Evolutionary conservation across 2,888 invertebrate genomes (phyloP), one percentile per base, ranked within the genome.

Genomic region (Digitonthophagus gazella): DNA sequence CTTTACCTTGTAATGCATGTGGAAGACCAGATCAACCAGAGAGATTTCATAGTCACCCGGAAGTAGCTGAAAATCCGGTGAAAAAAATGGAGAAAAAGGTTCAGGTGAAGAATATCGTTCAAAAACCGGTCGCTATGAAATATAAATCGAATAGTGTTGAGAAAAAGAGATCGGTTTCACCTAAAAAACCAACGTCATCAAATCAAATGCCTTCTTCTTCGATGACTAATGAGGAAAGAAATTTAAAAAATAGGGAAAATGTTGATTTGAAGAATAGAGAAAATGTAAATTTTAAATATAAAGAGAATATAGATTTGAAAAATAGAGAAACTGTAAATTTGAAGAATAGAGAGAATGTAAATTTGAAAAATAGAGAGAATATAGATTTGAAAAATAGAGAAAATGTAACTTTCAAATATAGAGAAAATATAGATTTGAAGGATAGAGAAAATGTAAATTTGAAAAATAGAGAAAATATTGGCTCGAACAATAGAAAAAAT

Each of bases 1-100:
- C 86, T 56, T 84, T 84, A 72, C 88, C 89, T 0, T 91, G 91
- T 78, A 86, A 84, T 66, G 87, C 88, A 67, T 92, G 91, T 80
- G 89, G 89, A 1, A 83, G 90, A 15, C 85, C 87, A 1, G 89
- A 91, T 79, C 86, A 87, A 70, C 90, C 91, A 0, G 91, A 92
- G 76, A 82, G 91, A 11, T 85, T 88, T 71, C 88, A 88, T 77
- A 87, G 86, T 75, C 87, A 88, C 76, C 87, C 87, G 1, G 72
- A 70, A n/a, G 78, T 77, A 15, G 77, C 79, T n/a, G 55, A 75
- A 69, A 78, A 72, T 69, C 69, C 69, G 71, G 15, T 65, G 20
- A 73, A 74, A 65, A 76, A 74, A 66, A 70, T 57, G 70, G 76
- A 67, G 70, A 71, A 69, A 57, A 79, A 75, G 70, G 74, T 74